Evolutionary conservation across 1,140 invertebrate genomes (phyloP).

Genomic region (Cephus cinctus): DNA sequence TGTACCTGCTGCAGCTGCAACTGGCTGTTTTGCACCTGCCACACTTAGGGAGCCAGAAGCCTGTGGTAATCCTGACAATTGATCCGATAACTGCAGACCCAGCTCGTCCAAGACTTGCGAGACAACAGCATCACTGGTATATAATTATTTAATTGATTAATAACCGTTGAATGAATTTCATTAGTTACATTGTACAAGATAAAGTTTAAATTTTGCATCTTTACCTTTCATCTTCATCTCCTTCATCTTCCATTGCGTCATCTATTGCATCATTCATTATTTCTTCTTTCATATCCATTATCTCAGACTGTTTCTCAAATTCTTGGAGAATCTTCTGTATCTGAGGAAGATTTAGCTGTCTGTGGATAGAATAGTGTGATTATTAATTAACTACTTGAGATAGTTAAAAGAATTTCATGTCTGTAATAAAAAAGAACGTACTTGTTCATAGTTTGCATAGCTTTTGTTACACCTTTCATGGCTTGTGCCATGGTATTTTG

Average conservation of each 20-base stretch:
- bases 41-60: conserved; percentile 51
- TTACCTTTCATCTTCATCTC: conserved; percentile 97
- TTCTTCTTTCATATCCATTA: conserved; percentile 99
- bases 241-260: conserved; percentile 98
- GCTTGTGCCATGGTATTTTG: conserved; percentile 99
- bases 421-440: conserved; percentile 34
- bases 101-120: conserved; percentile 95
- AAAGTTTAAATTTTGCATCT: conserved; percentile 13
- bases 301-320: conserved; percentile 99
- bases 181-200: neutral
- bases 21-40: conserved; percentile 53
- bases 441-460: conserved; percentile 98
- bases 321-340: conserved; percentile 99
- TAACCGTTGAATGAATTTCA: neutral
- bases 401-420: conserved; percentile 2
- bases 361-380: conserved; percentile 33
- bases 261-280: conserved; percentile 99
- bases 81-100: conserved; percentile 89
- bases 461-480: conserved; percentile 98
- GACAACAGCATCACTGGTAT: conserved; percentile 80
- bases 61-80: conserved; percentile 83
- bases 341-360: conserved; percentile 96
- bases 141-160: neutral
- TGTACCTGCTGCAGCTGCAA: conserved; percentile 57
- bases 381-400: conserved; percentile 1